Conservation (phyloP, 2,113 vertebrate species). For the Aegotheles bennettii region DNA sequence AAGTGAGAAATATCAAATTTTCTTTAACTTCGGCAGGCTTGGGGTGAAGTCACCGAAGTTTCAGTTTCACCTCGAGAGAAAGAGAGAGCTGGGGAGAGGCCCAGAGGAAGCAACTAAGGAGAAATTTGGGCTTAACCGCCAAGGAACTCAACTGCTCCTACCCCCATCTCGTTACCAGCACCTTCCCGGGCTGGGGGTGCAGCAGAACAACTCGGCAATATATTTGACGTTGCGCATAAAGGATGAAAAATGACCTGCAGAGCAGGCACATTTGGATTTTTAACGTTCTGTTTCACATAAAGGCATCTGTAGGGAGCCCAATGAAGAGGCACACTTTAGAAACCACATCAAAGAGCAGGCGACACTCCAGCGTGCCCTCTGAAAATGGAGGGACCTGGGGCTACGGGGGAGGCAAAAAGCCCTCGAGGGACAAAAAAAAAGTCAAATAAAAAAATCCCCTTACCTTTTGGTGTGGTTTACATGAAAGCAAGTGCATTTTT, state of each 20-base stretch:
- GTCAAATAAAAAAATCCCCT: neutral
- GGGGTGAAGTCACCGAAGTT: neutral
- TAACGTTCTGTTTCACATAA: slow-evolving; percentile 54
- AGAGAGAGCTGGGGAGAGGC: neutral
- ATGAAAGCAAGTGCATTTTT: neutral
- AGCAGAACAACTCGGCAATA: neutral
- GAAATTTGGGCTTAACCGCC: neutral
- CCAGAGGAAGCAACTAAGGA: neutral
- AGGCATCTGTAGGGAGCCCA: slow-evolving; percentile 36
- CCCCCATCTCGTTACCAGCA: neutral
- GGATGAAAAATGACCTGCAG: slow-evolving; percentile 33
- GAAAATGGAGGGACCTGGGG: neutral
- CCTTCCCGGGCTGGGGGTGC: neutral
- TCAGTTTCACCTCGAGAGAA: neutral
- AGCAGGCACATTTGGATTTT: neutral
- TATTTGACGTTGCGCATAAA: neutral
- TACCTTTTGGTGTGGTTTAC: slow-evolving; percentile 52
- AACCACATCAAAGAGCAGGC: slow-evolving; percentile 56
- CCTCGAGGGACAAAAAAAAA: neutral
- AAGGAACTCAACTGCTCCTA: neutral
- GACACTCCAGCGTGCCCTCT: neutral
- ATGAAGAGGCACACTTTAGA: slow-evolving; percentile 32
- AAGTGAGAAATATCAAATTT: slow-evolving; percentile 50
- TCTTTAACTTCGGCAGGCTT: neutral
- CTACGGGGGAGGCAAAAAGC: neutral